Conservation (phyloP, 2,113 vertebrate species). For the Fulica atra region DNA sequence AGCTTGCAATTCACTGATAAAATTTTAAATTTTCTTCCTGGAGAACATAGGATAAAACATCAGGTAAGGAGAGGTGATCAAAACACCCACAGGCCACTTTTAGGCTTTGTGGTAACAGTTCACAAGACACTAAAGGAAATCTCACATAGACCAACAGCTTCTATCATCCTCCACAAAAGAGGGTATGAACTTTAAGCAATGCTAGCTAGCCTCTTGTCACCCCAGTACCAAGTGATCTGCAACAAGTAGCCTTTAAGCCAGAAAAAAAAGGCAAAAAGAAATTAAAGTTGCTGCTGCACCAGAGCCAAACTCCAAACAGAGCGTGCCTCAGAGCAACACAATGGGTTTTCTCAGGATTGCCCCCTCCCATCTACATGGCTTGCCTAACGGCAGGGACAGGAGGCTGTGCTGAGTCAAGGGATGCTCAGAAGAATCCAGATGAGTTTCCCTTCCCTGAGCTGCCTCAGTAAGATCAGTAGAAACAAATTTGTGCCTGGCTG, state of each 20-base stretch:
- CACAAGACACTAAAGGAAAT: background rate
- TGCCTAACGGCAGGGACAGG: background rate
- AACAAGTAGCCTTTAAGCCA: background rate
- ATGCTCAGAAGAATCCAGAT: background rate
- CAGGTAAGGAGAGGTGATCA: background rate
- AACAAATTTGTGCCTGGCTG: background rate
- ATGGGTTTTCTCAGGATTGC: background rate
- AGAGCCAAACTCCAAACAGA: constrained; percentile 19
- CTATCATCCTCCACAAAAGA: background rate
- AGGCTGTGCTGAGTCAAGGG: background rate
- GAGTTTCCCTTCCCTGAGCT: background rate
- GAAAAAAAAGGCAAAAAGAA: background rate
- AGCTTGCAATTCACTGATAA: background rate
- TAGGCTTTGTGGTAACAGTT: background rate
- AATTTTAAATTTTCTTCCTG: background rate
- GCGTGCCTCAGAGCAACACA: constrained; percentile 6
- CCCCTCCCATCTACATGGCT: background rate
- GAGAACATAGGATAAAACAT: background rate
- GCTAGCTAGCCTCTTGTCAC: background rate
- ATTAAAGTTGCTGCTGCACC: background rate
- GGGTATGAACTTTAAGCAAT: background rate
- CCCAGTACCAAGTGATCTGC: background rate
- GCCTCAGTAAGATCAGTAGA: background rate
- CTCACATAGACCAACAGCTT: background rate
- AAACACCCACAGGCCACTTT: background rate